Conservation (phyloP, 2,113 vertebrate genomes). For the Oryzias javanicus region DNA sequence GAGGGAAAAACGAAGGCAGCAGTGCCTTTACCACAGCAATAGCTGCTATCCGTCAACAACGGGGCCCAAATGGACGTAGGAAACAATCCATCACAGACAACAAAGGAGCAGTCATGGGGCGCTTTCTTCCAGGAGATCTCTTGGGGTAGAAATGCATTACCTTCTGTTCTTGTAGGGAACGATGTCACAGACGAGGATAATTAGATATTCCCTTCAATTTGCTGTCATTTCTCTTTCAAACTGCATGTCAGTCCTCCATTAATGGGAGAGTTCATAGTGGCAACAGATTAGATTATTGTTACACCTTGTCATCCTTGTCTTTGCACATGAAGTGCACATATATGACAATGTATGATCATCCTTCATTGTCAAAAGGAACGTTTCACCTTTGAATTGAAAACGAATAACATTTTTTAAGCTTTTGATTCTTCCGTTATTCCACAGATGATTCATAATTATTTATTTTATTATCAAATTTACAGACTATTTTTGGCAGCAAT, state of each 20-base stretch:
- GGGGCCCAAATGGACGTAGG: slow-evolving; percentile 56
- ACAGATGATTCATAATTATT: neutral
- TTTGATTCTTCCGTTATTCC: neutral
- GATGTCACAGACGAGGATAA: slow-evolving; percentile 35
- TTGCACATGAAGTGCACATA: slow-evolving; percentile 14
- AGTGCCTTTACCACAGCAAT: slow-evolving; percentile 69
- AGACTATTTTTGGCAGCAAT: no score
- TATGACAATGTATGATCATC: slow-evolving; percentile 35
- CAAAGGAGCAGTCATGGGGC: slow-evolving; percentile 32
- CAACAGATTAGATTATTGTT: slow-evolving; percentile 52
- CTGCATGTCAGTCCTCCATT: slow-evolving; percentile 29
- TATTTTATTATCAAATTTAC: neutral
- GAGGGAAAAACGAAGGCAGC: slow-evolving; percentile 30
- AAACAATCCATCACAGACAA: slow-evolving; percentile 66
- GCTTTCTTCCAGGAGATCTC: slow-evolving; percentile 33
- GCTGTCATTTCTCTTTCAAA: slow-evolving; percentile 18
- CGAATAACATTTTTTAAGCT: slow-evolving; percentile 2
- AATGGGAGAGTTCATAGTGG: slow-evolving; percentile 10
- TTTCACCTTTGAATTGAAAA: neutral
- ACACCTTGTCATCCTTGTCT: slow-evolving; percentile 38
- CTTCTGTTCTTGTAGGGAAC: slow-evolving; percentile 25
- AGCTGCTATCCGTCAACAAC: slow-evolving; percentile 60
- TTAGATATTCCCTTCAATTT: slow-evolving; percentile 10
- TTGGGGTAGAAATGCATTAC: slow-evolving; percentile 30
- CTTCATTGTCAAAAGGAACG: slow-evolving; percentile 33